These are phyloP conservation scores for Nebria brevicollis DNA, from an alignment of 2,888 invertebrate genomes.

Conservation along the genomic window DNA sequence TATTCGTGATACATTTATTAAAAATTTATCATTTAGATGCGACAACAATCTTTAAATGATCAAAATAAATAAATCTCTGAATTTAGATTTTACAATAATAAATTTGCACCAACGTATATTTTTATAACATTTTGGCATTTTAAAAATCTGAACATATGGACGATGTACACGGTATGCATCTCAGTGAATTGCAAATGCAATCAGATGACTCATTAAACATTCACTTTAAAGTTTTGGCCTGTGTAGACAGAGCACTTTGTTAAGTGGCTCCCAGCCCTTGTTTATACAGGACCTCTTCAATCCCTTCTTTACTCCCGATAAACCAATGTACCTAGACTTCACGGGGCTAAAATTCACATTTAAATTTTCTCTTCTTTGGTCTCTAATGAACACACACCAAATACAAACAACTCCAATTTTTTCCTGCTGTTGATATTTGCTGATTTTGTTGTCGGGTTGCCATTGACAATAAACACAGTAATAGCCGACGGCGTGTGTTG, in stretches of 20 bases:
- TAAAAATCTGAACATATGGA: slow-evolving; percentile 37
- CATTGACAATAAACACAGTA: neutral
- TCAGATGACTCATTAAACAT: slow-evolving; percentile 46
- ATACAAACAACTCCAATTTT: neutral
- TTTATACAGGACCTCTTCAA: slow-evolving; percentile 45
- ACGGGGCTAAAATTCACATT: slow-evolving; percentile 25
- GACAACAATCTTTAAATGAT: neutral
- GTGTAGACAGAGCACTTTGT: slow-evolving; percentile 45
- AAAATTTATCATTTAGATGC: neutral
- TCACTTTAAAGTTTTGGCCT: slow-evolving; percentile 43
- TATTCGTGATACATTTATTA: neutral
- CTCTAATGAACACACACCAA: slow-evolving; percentile 37
- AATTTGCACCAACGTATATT: too few species aligned
- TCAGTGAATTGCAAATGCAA: slow-evolving; percentile 42
- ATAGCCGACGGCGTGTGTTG: neutral
- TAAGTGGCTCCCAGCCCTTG: slow-evolving; percentile 42
- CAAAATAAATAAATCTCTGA: neutral
- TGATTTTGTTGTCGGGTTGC: neutral
- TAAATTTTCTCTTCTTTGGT: slow-evolving; percentile 40
- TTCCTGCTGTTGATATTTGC: neutral
- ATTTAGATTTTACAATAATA: too few species aligned
- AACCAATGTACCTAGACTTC: slow-evolving; percentile 20
- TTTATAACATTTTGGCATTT: neutral
- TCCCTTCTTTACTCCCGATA: slow-evolving; percentile 30
- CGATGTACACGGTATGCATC: slow-evolving; percentile 30